These are phyloP conservation scores for Platalea minor DNA, from an alignment of 2,797 vertebrate genomes.

Conservation along the genomic window DNA sequence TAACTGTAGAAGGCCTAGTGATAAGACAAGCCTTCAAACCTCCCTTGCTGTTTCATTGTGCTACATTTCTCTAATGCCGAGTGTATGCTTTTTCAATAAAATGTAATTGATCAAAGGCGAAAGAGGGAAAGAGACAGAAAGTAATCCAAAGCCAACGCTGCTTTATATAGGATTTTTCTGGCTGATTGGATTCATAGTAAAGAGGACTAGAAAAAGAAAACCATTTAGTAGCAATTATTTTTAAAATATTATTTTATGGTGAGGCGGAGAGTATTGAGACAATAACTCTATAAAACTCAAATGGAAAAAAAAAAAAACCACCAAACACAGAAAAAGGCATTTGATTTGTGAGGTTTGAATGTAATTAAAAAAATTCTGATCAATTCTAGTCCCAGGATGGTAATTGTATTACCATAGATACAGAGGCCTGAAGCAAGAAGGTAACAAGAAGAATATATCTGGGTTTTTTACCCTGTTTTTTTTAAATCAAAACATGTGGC, in stretches of 20 bases:
- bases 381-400: neutral
- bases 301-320: neutral
- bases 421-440: neutral
- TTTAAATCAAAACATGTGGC: neutral
- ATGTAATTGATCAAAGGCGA: neutral
- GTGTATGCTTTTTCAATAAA: neutral
- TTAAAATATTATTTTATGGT: neutral
- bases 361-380: neutral
- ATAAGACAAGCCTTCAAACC: neutral
- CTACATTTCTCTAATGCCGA: neutral
- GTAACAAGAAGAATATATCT: neutral
- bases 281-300: neutral
- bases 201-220: neutral
- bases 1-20: neutral
- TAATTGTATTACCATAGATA: neutral
- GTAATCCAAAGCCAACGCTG: neutral
- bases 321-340: neutral
- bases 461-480: neutral
- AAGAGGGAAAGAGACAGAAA: neutral
- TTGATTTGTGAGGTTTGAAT: neutral
- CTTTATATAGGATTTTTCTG: neutral
- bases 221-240: neutral
- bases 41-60: neutral
- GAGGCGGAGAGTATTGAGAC: neutral
- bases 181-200: neutral